These are phyloP conservation scores for Rhodophaea formosa DNA, from an alignment of 2,888 invertebrate species.

Conservation along the genomic window DNA sequence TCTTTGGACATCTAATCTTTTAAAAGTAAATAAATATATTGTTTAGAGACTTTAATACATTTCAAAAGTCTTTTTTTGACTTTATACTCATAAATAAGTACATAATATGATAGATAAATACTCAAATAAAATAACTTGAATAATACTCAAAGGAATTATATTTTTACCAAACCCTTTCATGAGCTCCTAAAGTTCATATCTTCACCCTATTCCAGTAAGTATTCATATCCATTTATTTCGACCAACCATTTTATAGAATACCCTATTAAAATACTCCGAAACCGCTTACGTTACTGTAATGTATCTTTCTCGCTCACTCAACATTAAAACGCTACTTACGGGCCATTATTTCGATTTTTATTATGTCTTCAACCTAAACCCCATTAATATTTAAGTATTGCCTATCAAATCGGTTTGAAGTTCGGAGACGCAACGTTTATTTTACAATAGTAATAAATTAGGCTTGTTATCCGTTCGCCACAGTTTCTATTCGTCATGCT, in stretches of 20 bases:
- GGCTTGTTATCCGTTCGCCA: not conserved
- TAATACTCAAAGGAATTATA: too few relatives aligned
- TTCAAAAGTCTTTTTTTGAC: too few relatives aligned
- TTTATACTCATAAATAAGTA: too few relatives aligned
- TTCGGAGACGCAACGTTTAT: not conserved
- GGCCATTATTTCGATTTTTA: slow-evolving; percentile 8
- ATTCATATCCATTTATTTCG: not conserved
- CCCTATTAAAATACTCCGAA: not conserved
- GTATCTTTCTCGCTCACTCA: not conserved
- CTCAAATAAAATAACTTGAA: too few relatives aligned
- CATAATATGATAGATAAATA: too few relatives aligned
- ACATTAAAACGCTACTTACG: slow-evolving; percentile 2
- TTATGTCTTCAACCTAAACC: not conserved
- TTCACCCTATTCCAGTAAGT: not conserved
- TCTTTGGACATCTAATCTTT: too few relatives aligned
- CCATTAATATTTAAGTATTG: slow-evolving; percentile 8
- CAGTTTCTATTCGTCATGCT: not conserved
- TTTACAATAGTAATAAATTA: slow-evolving; percentile 6
- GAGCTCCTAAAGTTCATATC: not conserved
- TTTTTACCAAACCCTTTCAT: too few relatives aligned
- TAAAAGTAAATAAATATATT: too few relatives aligned
- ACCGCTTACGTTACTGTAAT: not conserved
- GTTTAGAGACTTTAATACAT: too few relatives aligned
- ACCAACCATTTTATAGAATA: not conserved
- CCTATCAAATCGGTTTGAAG: slow-evolving; percentile 2